These are phyloP conservation scores for Tiliacea aurago DNA, from an alignment of 2,888 invertebrate genomes.

Conservation along the genomic window DNA sequence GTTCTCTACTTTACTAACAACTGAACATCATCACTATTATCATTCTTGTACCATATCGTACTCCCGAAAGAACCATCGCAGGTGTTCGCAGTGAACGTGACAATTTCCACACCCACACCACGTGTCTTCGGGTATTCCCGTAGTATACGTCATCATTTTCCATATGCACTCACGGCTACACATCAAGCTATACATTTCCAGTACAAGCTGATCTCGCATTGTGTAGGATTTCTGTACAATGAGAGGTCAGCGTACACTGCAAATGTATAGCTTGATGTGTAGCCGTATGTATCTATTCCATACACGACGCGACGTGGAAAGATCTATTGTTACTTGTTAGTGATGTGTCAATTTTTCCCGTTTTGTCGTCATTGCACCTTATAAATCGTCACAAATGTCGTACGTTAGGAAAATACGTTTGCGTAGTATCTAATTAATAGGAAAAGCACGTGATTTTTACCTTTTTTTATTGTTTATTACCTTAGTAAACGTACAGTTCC, in stretches of 20 bases:
- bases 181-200: too few species aligned
- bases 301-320: conserved; percentile 17
- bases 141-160: conserved; percentile 11
- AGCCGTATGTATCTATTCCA: too few species aligned
- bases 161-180: too few species aligned
- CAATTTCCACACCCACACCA: conserved; percentile 3
- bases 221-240: too few species aligned
- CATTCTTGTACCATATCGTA: not conserved
- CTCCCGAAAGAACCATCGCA: not conserved
- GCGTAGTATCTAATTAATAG: conserved; percentile 6
- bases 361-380: conserved; percentile 30
- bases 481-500: not conserved
- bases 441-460: conserved; percentile 6
- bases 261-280: too few species aligned
- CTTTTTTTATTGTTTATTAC: conserved; percentile 1
- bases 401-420: conserved; percentile 22
- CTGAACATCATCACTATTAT: too few species aligned
- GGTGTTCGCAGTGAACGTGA: conserved; percentile 7
- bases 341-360: conserved; percentile 25
- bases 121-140: not conserved
- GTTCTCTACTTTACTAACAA: too few species aligned
- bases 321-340: conserved; percentile 10
- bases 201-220: too few species aligned
- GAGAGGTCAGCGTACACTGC: too few species aligned
- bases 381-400: conserved; percentile 13